These are phyloP conservation scores for Euspilapteryx auroguttella DNA, from an alignment of 2,888 invertebrate genomes.

Conservation along the genomic window DNA sequence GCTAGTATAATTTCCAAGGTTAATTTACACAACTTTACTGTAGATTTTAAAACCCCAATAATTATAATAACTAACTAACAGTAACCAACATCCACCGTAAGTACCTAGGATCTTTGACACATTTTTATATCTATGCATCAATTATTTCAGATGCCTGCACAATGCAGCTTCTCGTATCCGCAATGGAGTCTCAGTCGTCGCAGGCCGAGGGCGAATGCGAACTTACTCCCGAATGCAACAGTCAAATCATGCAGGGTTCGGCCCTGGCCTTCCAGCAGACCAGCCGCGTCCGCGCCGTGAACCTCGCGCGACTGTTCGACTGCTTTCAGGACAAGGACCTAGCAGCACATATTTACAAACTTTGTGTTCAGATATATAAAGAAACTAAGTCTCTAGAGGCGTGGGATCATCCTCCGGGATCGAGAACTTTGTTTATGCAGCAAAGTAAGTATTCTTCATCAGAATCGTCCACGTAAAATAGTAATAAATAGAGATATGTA, in stretches of 20 bases:
- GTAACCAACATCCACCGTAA: no score
- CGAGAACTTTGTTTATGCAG: slow-evolving; percentile 44
- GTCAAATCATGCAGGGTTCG: slow-evolving; percentile 38
- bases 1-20: no score
- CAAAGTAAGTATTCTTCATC: slow-evolving; percentile 43
- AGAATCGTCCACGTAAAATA: no score
- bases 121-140: no score
- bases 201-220: slow-evolving; percentile 35
- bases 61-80: no score
- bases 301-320: slow-evolving; percentile 33
- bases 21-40: no score
- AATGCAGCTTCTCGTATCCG: slow-evolving; percentile 46
- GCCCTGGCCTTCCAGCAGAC: slow-evolving; percentile 45
- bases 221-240: slow-evolving; percentile 32
- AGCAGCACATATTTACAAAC: slow-evolving; percentile 39
- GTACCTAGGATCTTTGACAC: no score
- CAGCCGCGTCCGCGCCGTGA: slow-evolving; percentile 30
- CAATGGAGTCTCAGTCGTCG: slow-evolving; percentile 44
- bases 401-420: slow-evolving; percentile 46
- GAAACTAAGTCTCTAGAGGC: slow-evolving; percentile 46
- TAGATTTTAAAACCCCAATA: no score
- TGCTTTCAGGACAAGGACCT: slow-evolving; percentile 40
- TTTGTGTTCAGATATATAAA: slow-evolving; percentile 47
- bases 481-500: no score
- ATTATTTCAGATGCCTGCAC: slow-evolving; percentile 46